Evolutionary conservation across 2,888 invertebrate species (phyloP).

Genomic region (Apodemia zela): DNA sequence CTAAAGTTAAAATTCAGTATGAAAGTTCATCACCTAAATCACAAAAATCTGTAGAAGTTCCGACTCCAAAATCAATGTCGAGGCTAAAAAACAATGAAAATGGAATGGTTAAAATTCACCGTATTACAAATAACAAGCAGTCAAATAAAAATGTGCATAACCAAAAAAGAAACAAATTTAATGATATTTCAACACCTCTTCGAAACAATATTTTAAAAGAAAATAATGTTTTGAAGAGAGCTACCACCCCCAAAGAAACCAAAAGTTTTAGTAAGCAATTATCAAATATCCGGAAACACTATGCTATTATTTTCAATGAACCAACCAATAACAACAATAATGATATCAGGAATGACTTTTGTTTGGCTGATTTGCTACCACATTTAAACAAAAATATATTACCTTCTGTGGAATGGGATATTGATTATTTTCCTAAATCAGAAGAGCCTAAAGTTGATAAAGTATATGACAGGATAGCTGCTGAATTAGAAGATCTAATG

Average conservation of each 20-base stretch:
- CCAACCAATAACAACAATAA: constrained; percentile 46
- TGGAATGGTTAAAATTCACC: constrained; percentile 65
- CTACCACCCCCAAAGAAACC: constrained; percentile 39
- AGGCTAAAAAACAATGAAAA: constrained; percentile 68
- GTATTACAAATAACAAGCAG: constrained; percentile 54
- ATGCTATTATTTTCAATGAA: constrained; percentile 59
- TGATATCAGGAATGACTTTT: constrained; percentile 47
- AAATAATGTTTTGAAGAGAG: constrained; percentile 33
- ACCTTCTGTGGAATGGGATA: constrained; percentile 68
- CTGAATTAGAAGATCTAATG: constrained; percentile 74
- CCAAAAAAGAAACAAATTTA: constrained; percentile 51
- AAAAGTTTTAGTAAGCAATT: constrained; percentile 38
- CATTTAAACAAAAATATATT: constrained; percentile 54
- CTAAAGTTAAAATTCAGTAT: constrained; percentile 73
- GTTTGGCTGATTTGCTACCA: constrained; percentile 55
- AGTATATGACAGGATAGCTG: constrained; percentile 74
- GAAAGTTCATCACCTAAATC: constrained; percentile 56
- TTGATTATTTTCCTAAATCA: constrained; percentile 66
- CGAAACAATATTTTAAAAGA: constrained; percentile 7
- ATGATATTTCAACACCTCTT: constrained; percentile 24
- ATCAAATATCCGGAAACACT: constrained; percentile 49
- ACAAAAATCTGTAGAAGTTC: constrained; percentile 40
- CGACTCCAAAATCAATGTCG: constrained; percentile 45
- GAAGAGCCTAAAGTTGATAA: constrained; percentile 69
- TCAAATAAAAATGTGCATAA: constrained; percentile 48